A percentile compares a stretch with the other conserved stretches of the same genome.
These are phyloP conservation scores for Drosophila cracens DNA, from an alignment of 2,888 invertebrate species.

Conservation along the genomic window DNA sequence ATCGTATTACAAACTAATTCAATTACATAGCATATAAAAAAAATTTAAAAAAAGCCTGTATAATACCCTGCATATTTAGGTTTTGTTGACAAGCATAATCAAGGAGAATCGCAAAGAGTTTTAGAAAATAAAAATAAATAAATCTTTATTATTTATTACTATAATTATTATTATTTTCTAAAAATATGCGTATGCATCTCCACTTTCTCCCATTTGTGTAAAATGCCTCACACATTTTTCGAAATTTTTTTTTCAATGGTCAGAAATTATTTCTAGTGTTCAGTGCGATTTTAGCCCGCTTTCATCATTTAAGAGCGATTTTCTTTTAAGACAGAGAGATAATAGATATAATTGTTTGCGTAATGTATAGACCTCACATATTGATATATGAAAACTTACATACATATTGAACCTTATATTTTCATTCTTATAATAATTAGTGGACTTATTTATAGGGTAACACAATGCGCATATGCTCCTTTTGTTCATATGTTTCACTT, in stretches of 20 bases:
- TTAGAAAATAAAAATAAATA: neutral
- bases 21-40: conserved; percentile 39
- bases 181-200: neutral
- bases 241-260: neutral
- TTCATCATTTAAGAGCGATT: neutral
- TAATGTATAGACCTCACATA: neutral
- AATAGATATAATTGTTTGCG: no score
- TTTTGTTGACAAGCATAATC: neutral
- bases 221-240: rapidly evolving
- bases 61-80: conserved; percentile 7
- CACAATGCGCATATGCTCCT: neutral
- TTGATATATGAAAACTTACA: neutral
- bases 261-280: neutral
- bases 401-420: neutral
- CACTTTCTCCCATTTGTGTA: no score
- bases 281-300: neutral
- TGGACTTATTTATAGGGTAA: neutral
- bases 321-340: no score
- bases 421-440: neutral
- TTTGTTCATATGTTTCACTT: neutral
- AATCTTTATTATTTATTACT: neutral
- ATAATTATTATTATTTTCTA: neutral
- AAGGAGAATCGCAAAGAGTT: neutral
- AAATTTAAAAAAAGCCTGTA: neutral
- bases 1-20: conserved; percentile 44